A percentile compares a stretch with the other conserved stretches of the same genome.
These are phyloP conservation scores for Dendroctonus ponderosae DNA, from an alignment of 1,140 invertebrate genomes.

Conservation along the genomic window DNA sequence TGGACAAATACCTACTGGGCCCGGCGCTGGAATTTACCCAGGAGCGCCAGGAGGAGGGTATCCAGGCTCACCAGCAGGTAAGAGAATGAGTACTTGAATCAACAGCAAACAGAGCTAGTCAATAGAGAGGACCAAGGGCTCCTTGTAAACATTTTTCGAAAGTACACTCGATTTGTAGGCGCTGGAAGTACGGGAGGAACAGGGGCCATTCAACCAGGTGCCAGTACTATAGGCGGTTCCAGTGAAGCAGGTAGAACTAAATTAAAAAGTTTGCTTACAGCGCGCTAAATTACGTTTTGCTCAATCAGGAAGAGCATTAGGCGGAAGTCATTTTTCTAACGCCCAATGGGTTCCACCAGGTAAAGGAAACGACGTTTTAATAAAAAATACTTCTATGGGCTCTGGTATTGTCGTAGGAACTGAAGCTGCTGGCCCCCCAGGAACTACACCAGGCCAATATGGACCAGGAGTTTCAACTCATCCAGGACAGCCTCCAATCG, in stretches of 20 bases:
- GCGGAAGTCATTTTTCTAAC: constrained; percentile 9
- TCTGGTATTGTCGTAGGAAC: background rate
- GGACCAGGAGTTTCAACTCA: background rate
- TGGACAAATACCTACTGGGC: background rate
- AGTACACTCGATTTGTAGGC: no score
- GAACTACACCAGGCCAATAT: background rate
- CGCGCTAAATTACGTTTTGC: no score
- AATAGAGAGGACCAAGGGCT: background rate
- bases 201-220: no score
- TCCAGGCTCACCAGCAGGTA: constrained; percentile 1
- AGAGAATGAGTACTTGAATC: background rate
- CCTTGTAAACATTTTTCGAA: background rate
- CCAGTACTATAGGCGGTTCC: no score
- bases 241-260: no score
- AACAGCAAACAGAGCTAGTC: background rate
- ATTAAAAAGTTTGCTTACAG: no score
- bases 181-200: no score
- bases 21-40: background rate
- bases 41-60: constrained; percentile 3
- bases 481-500: background rate
- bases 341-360: constrained; percentile 6
- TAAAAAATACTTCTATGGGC: background rate
- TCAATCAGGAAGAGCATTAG: background rate
- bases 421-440: background rate
- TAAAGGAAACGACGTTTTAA: background rate